These are phyloP conservation scores for Unio delphinus DNA, from an alignment of 2,888 invertebrate genomes.

Conservation along the genomic window DNA sequence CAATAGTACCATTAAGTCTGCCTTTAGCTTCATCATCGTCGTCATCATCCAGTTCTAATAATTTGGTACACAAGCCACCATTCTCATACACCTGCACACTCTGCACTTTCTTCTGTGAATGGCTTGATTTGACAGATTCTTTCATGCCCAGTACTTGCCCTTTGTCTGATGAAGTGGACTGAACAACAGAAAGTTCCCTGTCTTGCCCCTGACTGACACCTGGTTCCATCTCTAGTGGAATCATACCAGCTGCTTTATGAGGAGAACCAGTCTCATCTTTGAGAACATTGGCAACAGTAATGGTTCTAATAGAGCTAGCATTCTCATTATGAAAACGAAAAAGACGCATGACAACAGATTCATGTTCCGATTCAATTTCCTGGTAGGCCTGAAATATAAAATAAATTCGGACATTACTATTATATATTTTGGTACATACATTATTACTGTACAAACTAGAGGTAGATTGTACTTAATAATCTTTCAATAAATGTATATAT, in stretches of 20 bases:
- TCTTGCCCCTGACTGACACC: too few relatives aligned
- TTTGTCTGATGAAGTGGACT: too few relatives aligned
- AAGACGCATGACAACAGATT: conserved; percentile 76
- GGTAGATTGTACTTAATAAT: too few relatives aligned
- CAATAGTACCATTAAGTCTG: conserved; percentile 46
- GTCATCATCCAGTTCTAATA: conserved; percentile 43
- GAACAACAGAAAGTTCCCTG: too few relatives aligned
- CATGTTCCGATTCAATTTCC: conserved; percentile 84
- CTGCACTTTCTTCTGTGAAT: conserved; percentile 21
- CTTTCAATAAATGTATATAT: too few relatives aligned
- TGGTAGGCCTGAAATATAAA: conserved; percentile 77
- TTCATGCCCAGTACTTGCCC: background rate
- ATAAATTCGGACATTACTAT: too few relatives aligned
- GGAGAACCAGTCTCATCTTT: conserved; percentile 5
- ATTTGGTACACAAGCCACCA: conserved; percentile 36
- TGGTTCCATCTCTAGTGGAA: too few relatives aligned
- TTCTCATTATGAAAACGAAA: conserved; percentile 81
- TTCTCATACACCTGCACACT: conserved; percentile 45
- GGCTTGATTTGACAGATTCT: conserved; percentile 7
- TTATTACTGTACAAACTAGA: too few relatives aligned
- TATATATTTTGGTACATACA: too few relatives aligned
- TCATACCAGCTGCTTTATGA: too few relatives aligned
- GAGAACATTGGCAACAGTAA: conserved; percentile 79
- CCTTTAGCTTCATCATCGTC: conserved; percentile 28
- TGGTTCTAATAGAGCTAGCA: conserved; percentile 84